Percentiles rank a stretch among this genome's conserved stretches.
Conservation (phyloP, 2,113 vertebrate genomes). For the Osmerus mordax region DNA sequence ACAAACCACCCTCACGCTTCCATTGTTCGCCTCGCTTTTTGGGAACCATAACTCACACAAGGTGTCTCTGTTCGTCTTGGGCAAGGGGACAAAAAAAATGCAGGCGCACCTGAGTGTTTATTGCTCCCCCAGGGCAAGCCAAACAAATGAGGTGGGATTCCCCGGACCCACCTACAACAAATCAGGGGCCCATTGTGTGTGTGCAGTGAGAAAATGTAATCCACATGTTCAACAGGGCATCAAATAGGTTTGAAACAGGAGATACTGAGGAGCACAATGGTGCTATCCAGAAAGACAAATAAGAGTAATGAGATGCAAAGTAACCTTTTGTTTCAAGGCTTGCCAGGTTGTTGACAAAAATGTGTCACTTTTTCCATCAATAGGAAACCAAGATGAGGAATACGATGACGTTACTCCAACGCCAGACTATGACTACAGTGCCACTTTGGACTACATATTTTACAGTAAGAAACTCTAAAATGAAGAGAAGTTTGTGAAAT, state of each 20-base stretch:
- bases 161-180: background rate
- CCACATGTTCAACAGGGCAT: background rate
- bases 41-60: background rate
- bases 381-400: constrained; percentile 5
- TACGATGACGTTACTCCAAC: background rate
- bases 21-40: background rate
- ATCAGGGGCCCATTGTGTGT: background rate
- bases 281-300: background rate
- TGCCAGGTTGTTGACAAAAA: background rate
- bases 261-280: constrained; percentile 5
- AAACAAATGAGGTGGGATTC: background rate
- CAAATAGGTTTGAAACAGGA: background rate
- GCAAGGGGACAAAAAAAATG: background rate
- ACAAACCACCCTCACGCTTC: background rate
- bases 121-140: constrained; percentile 1
- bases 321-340: constrained; percentile 12
- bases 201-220: background rate
- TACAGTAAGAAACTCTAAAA: constrained; percentile 11
- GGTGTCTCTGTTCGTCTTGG: background rate
- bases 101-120: background rate
- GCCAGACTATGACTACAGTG: constrained; percentile 23
- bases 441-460: constrained; percentile 10
- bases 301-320: background rate
- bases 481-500: background rate
- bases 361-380: background rate